Evolutionary conservation across 2,797 vertebrate genomes (phyloP).

Genomic region (Amazona ochrocephala): DNA sequence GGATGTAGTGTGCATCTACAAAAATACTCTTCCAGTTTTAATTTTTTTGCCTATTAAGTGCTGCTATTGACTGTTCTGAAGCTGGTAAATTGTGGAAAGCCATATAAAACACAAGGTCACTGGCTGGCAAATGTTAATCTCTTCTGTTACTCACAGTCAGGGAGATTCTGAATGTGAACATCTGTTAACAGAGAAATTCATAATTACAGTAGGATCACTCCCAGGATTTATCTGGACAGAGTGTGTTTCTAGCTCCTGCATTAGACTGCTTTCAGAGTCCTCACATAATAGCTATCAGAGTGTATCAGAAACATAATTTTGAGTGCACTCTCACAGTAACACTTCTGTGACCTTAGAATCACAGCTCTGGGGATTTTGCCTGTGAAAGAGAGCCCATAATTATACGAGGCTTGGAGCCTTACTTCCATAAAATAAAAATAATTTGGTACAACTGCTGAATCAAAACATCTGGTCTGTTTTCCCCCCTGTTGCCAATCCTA

Average conservation of each 20-base stretch:
- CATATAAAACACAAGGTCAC: background rate
- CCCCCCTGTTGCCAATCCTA: background rate
- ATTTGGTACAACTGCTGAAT: background rate
- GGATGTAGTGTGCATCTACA: conserved; percentile 7
- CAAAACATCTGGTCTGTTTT: background rate
- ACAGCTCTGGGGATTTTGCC: background rate
- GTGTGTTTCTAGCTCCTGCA: background rate
- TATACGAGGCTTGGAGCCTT: background rate
- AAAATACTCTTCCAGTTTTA: conserved; percentile 30
- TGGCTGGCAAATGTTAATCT: background rate
- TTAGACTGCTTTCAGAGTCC: background rate
- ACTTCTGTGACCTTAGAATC: background rate
- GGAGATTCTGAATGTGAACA: background rate
- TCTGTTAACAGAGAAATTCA: background rate
- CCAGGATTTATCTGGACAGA: background rate
- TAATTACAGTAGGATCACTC: background rate
- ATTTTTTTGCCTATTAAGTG: conserved; percentile 43
- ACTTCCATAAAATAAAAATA: background rate
- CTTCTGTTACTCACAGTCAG: background rate
- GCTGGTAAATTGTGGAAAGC: background rate
- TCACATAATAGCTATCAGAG: background rate
- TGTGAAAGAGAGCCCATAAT: background rate
- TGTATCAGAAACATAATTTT: background rate
- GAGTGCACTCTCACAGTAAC: background rate
- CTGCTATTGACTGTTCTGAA: background rate